Evolutionary conservation across 2,888 invertebrate species (phyloP), one percentile per base, ranked within the genome.

Genomic region (Acrobasis repandana): DNA sequence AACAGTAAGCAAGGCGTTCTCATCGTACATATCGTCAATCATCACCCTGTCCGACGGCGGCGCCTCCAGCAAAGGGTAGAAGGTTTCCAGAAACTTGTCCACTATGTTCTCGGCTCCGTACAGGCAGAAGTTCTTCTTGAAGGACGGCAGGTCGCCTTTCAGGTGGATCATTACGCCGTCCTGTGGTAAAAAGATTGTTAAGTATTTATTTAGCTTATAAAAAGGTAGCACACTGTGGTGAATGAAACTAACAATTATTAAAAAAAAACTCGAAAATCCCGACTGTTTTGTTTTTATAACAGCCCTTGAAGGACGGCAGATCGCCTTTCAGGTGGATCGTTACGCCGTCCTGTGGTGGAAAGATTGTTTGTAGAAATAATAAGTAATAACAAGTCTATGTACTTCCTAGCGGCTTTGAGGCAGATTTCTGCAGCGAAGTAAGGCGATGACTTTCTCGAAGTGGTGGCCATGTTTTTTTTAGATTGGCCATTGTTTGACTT

Each of bases 61-160:
- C 1, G 90, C 83, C 74, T 96, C 96, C 64, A 95, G 93, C 1
- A 95, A 78, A 0, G 93, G 91, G 73, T 95, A 96, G 83, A 93
- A 95, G 63, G 95, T 93, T 61, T 94, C 93, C 5, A 96, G 77
- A 76, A 96, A 96, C 70, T 93, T 93, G 61, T 94, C 93, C 0
- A 94, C 93, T 0, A 96, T 67, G 0, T 76, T 77, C 47, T 80
- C 78, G 0, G 93, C 90, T 0, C 87, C 86, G 5, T 79, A 75
- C 14, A 92, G 86, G 54, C 94, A 90, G 78, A 88, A 95, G 74
- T 94, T 94, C 18, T 88, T 87, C 71, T 83, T 79, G 18, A 82
- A 71, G 0, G 77, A 69, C 0, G 94, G 94, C 49, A 94, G 69
- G 5, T 86, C 84, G 2, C 86, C 84, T 34, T 73, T 70, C 0